Evolutionary conservation across 2,113 vertebrate species (phyloP), one percentile per base, ranked within the genome.

Genomic region (Oryzias celebensis): DNA sequence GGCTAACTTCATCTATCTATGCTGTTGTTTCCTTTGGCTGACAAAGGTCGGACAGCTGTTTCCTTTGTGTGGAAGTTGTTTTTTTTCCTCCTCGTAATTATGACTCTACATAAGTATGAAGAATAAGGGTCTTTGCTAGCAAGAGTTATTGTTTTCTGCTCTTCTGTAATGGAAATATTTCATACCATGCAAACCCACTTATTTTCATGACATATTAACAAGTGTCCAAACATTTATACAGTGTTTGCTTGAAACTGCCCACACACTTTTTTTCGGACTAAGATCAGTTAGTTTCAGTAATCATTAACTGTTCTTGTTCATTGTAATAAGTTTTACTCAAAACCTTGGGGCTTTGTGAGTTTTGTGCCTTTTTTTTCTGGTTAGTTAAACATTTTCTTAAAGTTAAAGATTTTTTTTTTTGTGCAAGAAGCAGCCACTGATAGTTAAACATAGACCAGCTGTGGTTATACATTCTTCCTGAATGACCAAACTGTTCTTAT

Each of bases 401-500:
- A 69, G 67, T 85, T 74, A 62, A 63, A 54, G 20, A 70, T 81
- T 36, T 10, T 36, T 36, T 36, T 36, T 36, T 36, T 36, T 72
- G 62, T 58, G 52, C 52, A 47, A 47, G 58, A 73, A 63, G 72
- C 69, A 77, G 23, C 49, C 59, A 66, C 17, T 58, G 72, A 68
- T 76, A 53, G 65, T 73, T 86, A 75, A 80, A 84, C 76, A 65
- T 65, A 63, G 65, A 74, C 81, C 82, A 77, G 77, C 81, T 77
- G 81, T 77, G 71, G 58, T 70, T 57, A 12, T 72, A 58, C 81
- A 88, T 92, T 90, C 82, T 69, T 87, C 49, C 68, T 71, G 52
- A 81, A 75, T 88, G 89, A 91, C 74, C 75, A 52, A 73, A 64
- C 55, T 12, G 44, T 71, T 83, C 78, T 88, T 87, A 91, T 88